These are phyloP conservation scores for Ceratina calcarata DNA, from an alignment of 1,140 invertebrate species.

Conservation along the genomic window DNA sequence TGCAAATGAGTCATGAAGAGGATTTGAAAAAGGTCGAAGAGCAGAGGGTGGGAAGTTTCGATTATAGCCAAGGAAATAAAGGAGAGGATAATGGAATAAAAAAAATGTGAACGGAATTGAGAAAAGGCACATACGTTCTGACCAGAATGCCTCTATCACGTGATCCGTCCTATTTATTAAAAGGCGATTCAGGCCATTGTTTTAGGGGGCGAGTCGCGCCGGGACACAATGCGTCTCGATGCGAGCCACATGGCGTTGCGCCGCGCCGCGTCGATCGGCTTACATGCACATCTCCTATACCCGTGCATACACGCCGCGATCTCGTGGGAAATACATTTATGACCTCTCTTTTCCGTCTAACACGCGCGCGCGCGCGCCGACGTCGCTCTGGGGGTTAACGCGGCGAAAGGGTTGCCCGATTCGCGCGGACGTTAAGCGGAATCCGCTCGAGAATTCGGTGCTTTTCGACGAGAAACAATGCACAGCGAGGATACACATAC, in stretches of 20 bases:
- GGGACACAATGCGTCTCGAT: conserved; percentile 52
- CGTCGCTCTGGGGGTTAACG: too few relatives aligned
- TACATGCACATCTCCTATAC: neutral
- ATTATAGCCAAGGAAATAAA: too few relatives aligned
- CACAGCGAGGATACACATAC: too few relatives aligned
- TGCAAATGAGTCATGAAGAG: too few relatives aligned
- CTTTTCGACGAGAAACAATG: conserved; percentile 29
- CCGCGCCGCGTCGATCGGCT: conserved; percentile 43
- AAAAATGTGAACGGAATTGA: neutral
- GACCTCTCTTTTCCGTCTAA: neutral
- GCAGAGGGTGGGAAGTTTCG: too few relatives aligned
- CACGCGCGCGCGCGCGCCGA: neutral
- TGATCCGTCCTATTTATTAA: conserved; percentile 57
- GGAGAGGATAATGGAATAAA: too few relatives aligned
- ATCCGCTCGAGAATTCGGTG: conserved; percentile 37
- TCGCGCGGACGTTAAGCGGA: conserved; percentile 14
- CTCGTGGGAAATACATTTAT: conserved; percentile 41
- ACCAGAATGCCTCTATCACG: conserved; percentile 42
- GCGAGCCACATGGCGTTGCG: conserved; percentile 54
- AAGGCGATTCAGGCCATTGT: conserved; percentile 46
- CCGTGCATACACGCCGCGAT: conserved; percentile 1
- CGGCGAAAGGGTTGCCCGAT: conserved; percentile 8
- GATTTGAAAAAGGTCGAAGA: too few relatives aligned
- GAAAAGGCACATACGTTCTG: neutral
- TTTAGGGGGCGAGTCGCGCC: conserved; percentile 34